phyloP scores from a whole-genome alignment of 1,140 invertebrate species.

The Drosophila nigromelanica region DNA sequence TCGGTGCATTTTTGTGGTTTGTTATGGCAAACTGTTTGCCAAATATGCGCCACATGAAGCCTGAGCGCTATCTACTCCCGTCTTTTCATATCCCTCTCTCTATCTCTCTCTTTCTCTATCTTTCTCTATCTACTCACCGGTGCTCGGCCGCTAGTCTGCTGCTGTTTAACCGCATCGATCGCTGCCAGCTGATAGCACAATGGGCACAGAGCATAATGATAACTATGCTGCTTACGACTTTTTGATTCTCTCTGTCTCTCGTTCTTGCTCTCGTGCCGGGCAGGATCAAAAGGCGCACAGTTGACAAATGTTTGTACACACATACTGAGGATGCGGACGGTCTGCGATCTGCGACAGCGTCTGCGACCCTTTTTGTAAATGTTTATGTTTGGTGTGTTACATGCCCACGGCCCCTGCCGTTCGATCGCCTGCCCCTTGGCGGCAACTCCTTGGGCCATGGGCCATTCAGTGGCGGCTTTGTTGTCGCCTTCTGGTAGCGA shows the following conservation, averaged over 20 bases:
- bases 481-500: constrained; percentile 64
- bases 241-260: constrained; percentile 42
- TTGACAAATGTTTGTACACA: constrained; percentile 80
- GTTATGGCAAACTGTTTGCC: constrained; percentile 69
- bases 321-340: constrained; percentile 18
- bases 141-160: constrained; percentile 26
- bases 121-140: constrained; percentile 52
- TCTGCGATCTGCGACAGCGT: constrained; percentile 7
- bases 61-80: constrained; percentile 24
- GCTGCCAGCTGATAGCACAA: constrained; percentile 79
- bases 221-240: constrained; percentile 78
- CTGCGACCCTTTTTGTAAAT: constrained; percentile 73
- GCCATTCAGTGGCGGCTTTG: constrained; percentile 64
- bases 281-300: constrained; percentile 76
- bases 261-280: constrained; percentile 53
- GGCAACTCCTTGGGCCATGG: constrained; percentile 4
- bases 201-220: constrained; percentile 67
- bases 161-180: constrained; percentile 76
- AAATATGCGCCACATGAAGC: constrained; percentile 73
- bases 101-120: constrained; percentile 5
- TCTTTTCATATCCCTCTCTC: neutral
- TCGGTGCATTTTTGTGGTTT: constrained; percentile 67
- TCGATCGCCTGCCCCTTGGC: constrained; percentile 12
- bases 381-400: constrained; percentile 73
- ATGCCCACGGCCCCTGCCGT: constrained; percentile 53